Percentiles rank a stretch among this genome's conserved stretches.
Conservation (phyloP, 1,140 invertebrate species). For the Atta cephalotes region DNA sequence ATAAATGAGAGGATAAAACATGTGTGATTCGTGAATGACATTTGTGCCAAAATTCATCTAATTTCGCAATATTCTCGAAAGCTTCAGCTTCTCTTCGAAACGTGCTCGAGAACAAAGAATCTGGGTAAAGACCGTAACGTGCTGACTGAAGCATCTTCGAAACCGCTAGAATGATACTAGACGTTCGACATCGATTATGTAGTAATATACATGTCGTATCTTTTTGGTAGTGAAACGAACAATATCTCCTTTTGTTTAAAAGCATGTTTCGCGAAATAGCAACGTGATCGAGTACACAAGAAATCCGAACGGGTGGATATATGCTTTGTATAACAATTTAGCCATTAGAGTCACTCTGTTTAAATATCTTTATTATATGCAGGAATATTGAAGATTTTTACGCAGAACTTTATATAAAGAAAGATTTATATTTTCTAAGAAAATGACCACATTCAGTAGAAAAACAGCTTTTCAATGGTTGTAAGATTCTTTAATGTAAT, state of each 20-base stretch:
- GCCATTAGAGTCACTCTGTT: not conserved
- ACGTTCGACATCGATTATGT: constrained; percentile 83
- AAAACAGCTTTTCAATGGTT: too few species aligned
- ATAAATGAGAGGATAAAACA: constrained; percentile 25
- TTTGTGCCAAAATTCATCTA: not conserved
- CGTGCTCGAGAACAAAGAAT: constrained; percentile 80
- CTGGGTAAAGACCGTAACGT: constrained; percentile 76
- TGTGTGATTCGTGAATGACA: constrained; percentile 1
- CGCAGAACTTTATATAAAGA: not conserved
- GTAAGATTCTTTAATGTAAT: too few species aligned
- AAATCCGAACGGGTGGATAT: constrained; percentile 16
- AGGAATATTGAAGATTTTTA: not conserved
- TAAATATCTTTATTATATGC: not conserved
- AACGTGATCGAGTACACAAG: constrained; percentile 17
- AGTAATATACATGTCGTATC: constrained; percentile 81
- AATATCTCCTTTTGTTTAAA: constrained; percentile 71
- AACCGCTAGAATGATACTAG: constrained; percentile 74
- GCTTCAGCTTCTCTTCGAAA: constrained; percentile 40
- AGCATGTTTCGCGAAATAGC: constrained; percentile 45
- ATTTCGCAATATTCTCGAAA: constrained; percentile 16
- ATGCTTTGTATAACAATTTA: constrained; percentile 47
- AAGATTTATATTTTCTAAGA: not conserved
- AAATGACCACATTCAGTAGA: too few species aligned
- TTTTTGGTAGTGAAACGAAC: constrained; percentile 73
- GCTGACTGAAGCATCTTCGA: constrained; percentile 66